These are phyloP conservation scores for Pandemis corylana DNA, from an alignment of 2,888 invertebrate species.

Conservation along the genomic window DNA sequence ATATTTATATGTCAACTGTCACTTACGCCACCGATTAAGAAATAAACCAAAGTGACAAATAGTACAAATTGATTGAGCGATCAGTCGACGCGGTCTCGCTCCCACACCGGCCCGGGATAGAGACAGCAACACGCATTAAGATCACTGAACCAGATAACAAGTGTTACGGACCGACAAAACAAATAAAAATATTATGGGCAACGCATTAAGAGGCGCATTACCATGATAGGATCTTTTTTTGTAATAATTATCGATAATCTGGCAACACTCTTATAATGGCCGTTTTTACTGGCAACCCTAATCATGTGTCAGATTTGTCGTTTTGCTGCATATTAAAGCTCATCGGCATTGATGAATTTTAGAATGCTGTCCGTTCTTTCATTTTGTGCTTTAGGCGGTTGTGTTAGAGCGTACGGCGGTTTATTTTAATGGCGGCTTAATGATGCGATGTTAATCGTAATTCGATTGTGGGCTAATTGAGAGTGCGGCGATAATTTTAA, in stretches of 20 bases:
- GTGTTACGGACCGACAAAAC: constrained; percentile 64
- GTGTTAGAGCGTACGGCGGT: constrained; percentile 57
- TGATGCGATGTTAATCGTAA: constrained; percentile 61
- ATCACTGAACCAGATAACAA: constrained; percentile 65
- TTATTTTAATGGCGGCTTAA: constrained; percentile 53
- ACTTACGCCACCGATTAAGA: constrained; percentile 68
- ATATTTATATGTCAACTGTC: constrained; percentile 59
- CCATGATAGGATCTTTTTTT: constrained; percentile 77
- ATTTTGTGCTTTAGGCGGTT: constrained; percentile 54
- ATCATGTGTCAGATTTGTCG: constrained; percentile 82
- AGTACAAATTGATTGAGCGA: constrained; percentile 70
- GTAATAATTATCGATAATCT: constrained; percentile 82
- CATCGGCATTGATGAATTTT: constrained; percentile 72
- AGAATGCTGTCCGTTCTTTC: constrained; percentile 50
- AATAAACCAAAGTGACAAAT: constrained; percentile 71
- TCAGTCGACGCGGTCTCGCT: constrained; percentile 64
- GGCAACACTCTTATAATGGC: constrained; percentile 82
- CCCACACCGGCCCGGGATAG: constrained; percentile 55
- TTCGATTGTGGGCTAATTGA: constrained; percentile 57
- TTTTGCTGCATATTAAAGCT: constrained; percentile 67
- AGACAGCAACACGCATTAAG: constrained; percentile 70
- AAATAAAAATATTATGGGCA: constrained; percentile 80
- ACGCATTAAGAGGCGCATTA: constrained; percentile 82
- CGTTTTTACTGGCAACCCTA: constrained; percentile 82
- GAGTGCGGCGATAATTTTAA: constrained; percentile 44